Percentiles rank a stretch among this genome's conserved stretches.
phyloP scores from a whole-genome alignment of 2,113 vertebrate genomes.

The Oenanthe melanoleuca region DNA sequence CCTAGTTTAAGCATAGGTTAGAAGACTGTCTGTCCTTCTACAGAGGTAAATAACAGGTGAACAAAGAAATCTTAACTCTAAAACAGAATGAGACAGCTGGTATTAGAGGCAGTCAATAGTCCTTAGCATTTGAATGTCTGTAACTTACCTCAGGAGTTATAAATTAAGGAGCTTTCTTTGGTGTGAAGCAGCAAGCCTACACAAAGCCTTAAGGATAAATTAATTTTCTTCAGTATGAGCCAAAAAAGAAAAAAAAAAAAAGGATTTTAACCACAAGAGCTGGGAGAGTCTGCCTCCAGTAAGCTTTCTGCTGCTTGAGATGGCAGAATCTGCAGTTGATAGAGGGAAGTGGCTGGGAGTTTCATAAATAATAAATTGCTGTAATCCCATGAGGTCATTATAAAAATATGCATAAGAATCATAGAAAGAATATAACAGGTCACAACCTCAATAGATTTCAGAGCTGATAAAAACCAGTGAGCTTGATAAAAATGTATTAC shows the following conservation, averaged over 20 bases:
- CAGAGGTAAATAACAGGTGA: neutral
- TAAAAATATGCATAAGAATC: constrained; percentile 48
- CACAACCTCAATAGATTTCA: constrained; percentile 44
- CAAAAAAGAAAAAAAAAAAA: neutral
- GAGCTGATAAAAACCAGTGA: neutral
- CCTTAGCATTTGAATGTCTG: neutral
- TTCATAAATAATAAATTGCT: constrained; percentile 60
- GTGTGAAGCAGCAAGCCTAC: neutral
- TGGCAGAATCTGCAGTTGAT: constrained; percentile 6
- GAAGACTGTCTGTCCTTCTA: neutral
- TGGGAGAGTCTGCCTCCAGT: neutral
- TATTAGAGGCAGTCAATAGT: neutral
- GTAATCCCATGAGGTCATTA: constrained; percentile 25
- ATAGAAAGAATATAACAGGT: constrained; percentile 8
- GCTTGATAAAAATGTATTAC: constrained; percentile 25
- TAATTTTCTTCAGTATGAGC: neutral
- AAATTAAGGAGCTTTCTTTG: constrained; percentile 10
- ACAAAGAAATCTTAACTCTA: neutral
- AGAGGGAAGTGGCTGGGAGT: constrained; percentile 13
- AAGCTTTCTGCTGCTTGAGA: constrained; percentile 2
- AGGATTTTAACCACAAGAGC: neutral
- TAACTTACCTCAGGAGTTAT: neutral
- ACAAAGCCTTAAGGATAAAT: constrained; percentile 8
- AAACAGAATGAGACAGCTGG: neutral
- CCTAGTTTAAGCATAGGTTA: neutral